Evolutionary conservation across 2,113 vertebrate species (phyloP).

Genomic region (Naja naja): DNA sequence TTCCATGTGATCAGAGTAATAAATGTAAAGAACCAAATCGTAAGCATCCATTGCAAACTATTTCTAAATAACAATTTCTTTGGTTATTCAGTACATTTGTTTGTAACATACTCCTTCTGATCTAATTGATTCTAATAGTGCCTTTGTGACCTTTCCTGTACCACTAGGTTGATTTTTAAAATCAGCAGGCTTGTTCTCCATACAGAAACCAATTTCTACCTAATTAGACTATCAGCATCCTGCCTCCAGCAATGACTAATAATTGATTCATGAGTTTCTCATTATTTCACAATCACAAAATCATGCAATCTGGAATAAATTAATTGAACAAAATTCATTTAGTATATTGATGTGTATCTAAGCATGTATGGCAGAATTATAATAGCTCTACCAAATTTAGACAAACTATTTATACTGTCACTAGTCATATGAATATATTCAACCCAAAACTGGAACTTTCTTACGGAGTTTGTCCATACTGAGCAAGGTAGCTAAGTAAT

Average conservation of each 20-base stretch:
- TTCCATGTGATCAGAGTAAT: background rate
- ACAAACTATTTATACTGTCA: background rate
- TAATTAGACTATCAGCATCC: background rate
- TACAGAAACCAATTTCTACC: background rate
- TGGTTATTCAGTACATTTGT: background rate
- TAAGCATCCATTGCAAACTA: background rate
- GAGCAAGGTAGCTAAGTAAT: background rate
- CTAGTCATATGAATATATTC: background rate
- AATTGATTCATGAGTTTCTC: background rate
- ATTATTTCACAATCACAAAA: conserved; percentile 16
- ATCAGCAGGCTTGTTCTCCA: background rate
- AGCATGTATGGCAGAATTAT: background rate
- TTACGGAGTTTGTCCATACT: background rate
- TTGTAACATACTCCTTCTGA: background rate
- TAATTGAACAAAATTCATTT: conserved; percentile 1
- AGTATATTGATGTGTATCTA: background rate
- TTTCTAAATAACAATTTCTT: background rate
- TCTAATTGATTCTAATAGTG: conserved; percentile 10
- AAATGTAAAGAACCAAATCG: background rate
- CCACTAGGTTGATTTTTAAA: conserved; percentile 7
- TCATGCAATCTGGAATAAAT: conserved; percentile 1
- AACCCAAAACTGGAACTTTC: background rate
- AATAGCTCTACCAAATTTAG: background rate
- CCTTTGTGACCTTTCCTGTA: conserved; percentile 10
- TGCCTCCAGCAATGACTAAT: background rate